A percentile compares a stretch with the other conserved stretches of the same genome.
These are phyloP conservation scores for Eurois occulta DNA, from an alignment of 2,888 invertebrate species.

Conservation along the genomic window DNA sequence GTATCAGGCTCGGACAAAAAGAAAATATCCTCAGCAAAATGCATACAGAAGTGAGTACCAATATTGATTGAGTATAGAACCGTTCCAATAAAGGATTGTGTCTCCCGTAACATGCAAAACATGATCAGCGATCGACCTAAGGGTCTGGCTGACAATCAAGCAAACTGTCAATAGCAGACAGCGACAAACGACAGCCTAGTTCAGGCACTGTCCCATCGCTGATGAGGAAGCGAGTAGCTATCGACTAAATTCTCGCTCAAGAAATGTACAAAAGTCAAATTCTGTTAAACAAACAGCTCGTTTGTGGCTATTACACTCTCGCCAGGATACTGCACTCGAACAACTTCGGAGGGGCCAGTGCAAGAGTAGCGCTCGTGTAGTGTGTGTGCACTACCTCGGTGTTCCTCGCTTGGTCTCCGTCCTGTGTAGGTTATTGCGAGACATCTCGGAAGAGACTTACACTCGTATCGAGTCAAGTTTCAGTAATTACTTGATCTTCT, in stretches of 20 bases:
- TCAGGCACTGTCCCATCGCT: not conserved
- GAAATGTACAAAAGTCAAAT: not conserved
- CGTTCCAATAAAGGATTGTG: constrained; percentile 25
- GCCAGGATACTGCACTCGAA: not conserved
- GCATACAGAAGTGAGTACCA: not conserved
- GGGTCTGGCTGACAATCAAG: constrained; percentile 33
- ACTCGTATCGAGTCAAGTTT: too few species aligned
- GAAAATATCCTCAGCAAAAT: not conserved
- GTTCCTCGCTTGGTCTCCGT: not conserved
- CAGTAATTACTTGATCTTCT: too few species aligned
- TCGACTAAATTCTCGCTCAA: not conserved
- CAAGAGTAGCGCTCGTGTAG: not conserved
- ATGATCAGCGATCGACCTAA: constrained; percentile 18
- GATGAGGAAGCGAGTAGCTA: not conserved
- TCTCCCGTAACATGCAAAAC: constrained; percentile 33
- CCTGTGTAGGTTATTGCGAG: not conserved
- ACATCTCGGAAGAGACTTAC: not conserved
- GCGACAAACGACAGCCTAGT: constrained; percentile 32
- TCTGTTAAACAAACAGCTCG: not conserved
- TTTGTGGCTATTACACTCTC: not conserved
- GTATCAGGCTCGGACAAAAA: not conserved
- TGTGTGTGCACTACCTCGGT: not conserved
- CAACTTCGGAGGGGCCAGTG: not conserved
- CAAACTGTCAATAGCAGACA: constrained; percentile 31
- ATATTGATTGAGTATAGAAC: constrained; percentile 9